Conservation (phyloP, 1,140 invertebrate genomes). For the Cotesia typhae region DNA sequence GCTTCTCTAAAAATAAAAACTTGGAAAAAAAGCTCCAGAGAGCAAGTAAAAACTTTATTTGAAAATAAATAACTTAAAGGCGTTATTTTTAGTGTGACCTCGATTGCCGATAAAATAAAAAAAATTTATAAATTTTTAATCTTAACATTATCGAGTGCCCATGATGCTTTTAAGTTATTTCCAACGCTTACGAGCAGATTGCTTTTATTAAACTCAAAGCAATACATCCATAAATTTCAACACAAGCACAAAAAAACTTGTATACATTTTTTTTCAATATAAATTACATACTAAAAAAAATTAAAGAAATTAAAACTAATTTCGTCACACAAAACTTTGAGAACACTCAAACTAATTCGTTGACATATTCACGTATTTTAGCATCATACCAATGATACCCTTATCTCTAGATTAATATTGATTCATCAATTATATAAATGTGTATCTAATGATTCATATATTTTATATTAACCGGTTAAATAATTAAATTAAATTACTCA, state of each 20-base stretch:
- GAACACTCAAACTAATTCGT: no score
- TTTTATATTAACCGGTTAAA: no score
- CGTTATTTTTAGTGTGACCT: conserved; percentile 10
- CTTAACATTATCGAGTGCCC: neutral
- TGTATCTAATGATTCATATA: no score
- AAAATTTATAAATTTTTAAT: neutral
- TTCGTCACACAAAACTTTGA: no score
- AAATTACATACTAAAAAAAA: neutral
- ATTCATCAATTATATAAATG: no score
- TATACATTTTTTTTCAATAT: no score
- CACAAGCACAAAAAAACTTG: no score
- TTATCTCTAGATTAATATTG: no score
- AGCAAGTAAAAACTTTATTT: neutral
- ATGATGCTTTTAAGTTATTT: neutral
- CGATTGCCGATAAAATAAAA: neutral
- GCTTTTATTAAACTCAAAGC: neutral
- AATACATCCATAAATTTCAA: no score
- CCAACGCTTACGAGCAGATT: neutral
- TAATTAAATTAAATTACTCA: no score
- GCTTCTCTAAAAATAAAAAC: conserved; percentile 4
- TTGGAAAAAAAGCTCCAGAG: neutral
- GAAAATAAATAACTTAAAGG: conserved; percentile 3
- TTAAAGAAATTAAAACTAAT: neutral
- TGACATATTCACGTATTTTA: no score
- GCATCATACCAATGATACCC: no score